Evolutionary conservation across 2,797 vertebrate genomes (phyloP).

Genomic region (Hirundo rustica): DNA sequence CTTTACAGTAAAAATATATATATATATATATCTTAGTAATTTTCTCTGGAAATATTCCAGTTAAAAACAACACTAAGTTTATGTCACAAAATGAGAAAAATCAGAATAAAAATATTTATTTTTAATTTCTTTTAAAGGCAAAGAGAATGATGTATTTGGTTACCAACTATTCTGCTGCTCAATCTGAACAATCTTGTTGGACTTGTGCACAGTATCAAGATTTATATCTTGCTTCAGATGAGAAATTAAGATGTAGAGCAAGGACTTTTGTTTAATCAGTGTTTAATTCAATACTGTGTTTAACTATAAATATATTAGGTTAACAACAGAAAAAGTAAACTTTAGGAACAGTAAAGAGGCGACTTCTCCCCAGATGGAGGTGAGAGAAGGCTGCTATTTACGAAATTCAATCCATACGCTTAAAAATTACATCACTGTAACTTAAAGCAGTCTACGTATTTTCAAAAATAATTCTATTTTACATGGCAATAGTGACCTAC

Average conservation of each 20-base stretch:
- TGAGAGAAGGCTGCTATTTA: neutral
- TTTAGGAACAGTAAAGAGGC: neutral
- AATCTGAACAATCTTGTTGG: neutral
- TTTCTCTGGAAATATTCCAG: constrained; percentile 37
- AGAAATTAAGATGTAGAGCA: neutral
- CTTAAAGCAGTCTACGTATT: neutral
- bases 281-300: neutral
- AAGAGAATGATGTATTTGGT: constrained; percentile 4
- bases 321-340: neutral
- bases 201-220: neutral
- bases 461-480: neutral
- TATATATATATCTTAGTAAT: neutral
- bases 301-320: neutral
- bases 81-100: constrained; percentile 25
- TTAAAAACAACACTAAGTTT: constrained; percentile 28
- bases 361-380: neutral
- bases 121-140: constrained; percentile 13
- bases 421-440: neutral
- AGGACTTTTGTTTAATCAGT: neutral
- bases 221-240: neutral
- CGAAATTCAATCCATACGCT: neutral
- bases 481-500: constrained; percentile 71
- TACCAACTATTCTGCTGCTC: constrained; percentile 8
- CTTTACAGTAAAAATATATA: neutral
- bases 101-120: neutral